Conservation (phyloP, 2,888 invertebrate genomes). For the Melitaea athalia region DNA sequence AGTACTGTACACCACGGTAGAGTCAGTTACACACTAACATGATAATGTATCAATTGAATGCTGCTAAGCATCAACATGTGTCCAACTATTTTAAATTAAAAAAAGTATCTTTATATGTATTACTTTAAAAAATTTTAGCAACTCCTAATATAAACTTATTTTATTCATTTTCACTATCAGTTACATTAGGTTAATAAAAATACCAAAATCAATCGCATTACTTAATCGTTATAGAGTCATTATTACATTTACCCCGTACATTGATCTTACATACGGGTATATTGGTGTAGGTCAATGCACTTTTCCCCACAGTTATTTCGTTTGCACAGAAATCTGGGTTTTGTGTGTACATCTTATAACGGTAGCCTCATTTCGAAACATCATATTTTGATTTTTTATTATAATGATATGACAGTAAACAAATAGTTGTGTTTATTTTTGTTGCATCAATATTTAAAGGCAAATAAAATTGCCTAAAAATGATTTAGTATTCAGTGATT, state of each 20-base stretch:
- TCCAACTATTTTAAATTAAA: too few relatives aligned
- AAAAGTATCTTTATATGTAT: too few relatives aligned
- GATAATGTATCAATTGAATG: too few relatives aligned
- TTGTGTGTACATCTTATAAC: conserved; percentile 18
- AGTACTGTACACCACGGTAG: too few relatives aligned
- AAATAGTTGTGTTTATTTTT: background rate
- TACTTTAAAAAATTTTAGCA: too few relatives aligned
- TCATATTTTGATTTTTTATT: conserved; percentile 10
- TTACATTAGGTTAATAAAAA: too few relatives aligned
- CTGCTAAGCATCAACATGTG: too few relatives aligned
- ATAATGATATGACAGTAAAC: background rate
- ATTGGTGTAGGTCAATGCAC: conserved; percentile 23
- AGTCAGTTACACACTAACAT: too few relatives aligned
- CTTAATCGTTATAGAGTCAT: background rate
- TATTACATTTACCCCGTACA: background rate
- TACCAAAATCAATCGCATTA: background rate
- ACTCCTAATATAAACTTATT: too few relatives aligned
- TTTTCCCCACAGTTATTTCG: conserved; percentile 17
- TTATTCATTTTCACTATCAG: too few relatives aligned
- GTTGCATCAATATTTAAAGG: background rate
- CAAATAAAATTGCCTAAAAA: too few relatives aligned
- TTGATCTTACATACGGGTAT: conserved; percentile 28
- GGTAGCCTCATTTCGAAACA: background rate
- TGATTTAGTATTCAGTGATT: too few relatives aligned
- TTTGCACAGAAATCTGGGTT: conserved; percentile 29